phyloP scores from a whole-genome alignment of 2,797 vertebrate genomes.

The Rhynchotus rufescens region DNA sequence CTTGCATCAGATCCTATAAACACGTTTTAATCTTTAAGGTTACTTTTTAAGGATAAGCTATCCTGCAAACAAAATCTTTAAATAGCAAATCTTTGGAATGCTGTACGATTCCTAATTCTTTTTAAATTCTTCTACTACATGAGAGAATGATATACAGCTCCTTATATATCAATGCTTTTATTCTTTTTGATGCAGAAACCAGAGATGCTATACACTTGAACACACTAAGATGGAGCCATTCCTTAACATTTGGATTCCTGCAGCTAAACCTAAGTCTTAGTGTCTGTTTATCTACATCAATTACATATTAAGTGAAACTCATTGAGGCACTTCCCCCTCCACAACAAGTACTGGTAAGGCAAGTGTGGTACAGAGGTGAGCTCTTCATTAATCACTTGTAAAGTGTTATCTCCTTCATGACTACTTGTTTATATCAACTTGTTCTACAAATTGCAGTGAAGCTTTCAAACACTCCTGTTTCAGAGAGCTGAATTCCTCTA shows the following conservation, averaged over 20 bases:
- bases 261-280: not conserved
- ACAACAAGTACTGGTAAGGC: not conserved
- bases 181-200: not conserved
- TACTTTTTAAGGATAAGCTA: not conserved
- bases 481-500: not conserved
- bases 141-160: not conserved
- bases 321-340: not conserved
- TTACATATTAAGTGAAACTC: not conserved
- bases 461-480: not conserved
- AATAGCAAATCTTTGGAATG: not conserved
- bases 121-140: not conserved
- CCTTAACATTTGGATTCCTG: conserved; percentile 62
- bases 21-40: not conserved
- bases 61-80: not conserved
- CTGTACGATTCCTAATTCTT: not conserved
- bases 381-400: not conserved
- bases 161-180: not conserved
- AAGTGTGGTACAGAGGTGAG: not conserved
- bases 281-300: not conserved
- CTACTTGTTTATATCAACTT: not conserved
- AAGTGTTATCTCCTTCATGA: not conserved
- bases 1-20: not conserved
- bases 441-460: not conserved
- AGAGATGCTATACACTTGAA: conserved; percentile 62
- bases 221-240: conserved; percentile 74